These are phyloP conservation scores for Andrena praecox DNA, from an alignment of 2,888 invertebrate genomes.

Conservation along the genomic window DNA sequence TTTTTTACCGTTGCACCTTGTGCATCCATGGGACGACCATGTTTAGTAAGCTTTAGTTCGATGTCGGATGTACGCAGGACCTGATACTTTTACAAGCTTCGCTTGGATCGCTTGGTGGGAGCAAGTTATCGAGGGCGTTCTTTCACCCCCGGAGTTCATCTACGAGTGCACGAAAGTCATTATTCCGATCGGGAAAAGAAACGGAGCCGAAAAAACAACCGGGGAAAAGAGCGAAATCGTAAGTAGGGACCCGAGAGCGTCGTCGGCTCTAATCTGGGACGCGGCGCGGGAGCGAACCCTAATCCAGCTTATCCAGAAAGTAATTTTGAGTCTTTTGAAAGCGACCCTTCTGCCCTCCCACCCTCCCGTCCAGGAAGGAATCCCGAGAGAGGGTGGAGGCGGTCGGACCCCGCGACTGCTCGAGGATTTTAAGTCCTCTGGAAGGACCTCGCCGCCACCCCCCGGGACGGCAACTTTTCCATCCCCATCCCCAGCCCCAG, in stretches of 20 bases:
- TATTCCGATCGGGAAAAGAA: conserved; percentile 53
- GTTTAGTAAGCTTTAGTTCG: not conserved
- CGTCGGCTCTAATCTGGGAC: conserved; percentile 83
- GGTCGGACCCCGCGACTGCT: conserved; percentile 64
- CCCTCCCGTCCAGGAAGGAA: conserved; percentile 62
- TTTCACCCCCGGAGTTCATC: not conserved
- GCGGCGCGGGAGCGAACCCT: conserved; percentile 85
- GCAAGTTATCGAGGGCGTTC: not conserved
- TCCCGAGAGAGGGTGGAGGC: conserved; percentile 62
- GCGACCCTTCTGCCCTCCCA: conserved; percentile 68
- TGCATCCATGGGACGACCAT: too few species aligned
- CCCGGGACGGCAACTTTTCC: conserved; percentile 55
- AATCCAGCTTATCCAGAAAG: conserved; percentile 89
- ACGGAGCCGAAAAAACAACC: conserved; percentile 57
- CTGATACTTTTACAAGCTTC: not conserved
- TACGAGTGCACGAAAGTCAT: conserved; percentile 23
- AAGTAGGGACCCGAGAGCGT: conserved; percentile 76
- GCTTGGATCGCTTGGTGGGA: conserved; percentile 11
- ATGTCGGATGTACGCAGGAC: too few species aligned
- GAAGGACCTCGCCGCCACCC: conserved; percentile 64
- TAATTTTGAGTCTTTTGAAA: conserved; percentile 89
- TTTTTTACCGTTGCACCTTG: too few species aligned
- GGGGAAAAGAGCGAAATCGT: conserved; percentile 57
- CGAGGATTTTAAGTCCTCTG: conserved; percentile 66
- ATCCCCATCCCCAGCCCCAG: conserved; percentile 21